Percentiles rank a stretch among this genome's conserved stretches.
Conservation (phyloP, 2,888 invertebrate genomes). For the Caenorhabditis sp. region DNA sequence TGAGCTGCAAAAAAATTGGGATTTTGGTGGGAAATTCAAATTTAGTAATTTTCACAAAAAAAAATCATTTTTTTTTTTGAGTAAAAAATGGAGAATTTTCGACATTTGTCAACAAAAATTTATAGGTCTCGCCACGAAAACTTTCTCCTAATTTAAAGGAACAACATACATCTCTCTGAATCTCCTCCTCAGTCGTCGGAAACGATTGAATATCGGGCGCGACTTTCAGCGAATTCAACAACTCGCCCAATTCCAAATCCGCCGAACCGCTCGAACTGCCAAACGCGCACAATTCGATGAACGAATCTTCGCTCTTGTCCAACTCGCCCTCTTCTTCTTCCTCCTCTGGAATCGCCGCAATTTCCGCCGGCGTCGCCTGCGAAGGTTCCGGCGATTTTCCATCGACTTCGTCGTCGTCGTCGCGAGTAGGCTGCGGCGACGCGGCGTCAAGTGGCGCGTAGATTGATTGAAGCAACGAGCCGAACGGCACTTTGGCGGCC, state of each 20-base stretch:
- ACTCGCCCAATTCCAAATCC: conserved; percentile 21
- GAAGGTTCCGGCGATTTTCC: neutral
- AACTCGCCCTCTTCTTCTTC: conserved; percentile 25
- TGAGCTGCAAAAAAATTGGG: conserved; percentile 4
- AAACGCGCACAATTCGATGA: conserved; percentile 31
- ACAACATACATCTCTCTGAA: too few species aligned
- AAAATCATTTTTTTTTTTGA: too few species aligned
- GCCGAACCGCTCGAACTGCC: neutral
- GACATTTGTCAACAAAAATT: too few species aligned
- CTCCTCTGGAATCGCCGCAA: conserved; percentile 14
- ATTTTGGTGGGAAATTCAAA: too few species aligned
- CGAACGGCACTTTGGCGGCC: conserved; percentile 25
- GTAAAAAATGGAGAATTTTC: too few species aligned
- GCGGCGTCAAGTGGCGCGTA: conserved; percentile 24
- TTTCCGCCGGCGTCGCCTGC: conserved; percentile 9
- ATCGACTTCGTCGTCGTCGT: too few species aligned
- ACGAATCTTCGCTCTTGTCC: conserved; percentile 56
- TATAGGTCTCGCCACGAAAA: too few species aligned
- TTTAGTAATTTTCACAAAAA: too few species aligned
- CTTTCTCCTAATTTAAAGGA: too few species aligned
- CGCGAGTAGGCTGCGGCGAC: too few species aligned
- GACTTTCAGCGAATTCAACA: conserved; percentile 15
- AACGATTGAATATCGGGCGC: conserved; percentile 23
- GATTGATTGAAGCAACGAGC: conserved; percentile 30
- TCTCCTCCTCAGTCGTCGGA: neutral